A percentile compares a stretch with the other conserved stretches of the same genome.
Conservation (phyloP, 2,797 vertebrate genomes). For the Eremophila alpestris region DNA sequence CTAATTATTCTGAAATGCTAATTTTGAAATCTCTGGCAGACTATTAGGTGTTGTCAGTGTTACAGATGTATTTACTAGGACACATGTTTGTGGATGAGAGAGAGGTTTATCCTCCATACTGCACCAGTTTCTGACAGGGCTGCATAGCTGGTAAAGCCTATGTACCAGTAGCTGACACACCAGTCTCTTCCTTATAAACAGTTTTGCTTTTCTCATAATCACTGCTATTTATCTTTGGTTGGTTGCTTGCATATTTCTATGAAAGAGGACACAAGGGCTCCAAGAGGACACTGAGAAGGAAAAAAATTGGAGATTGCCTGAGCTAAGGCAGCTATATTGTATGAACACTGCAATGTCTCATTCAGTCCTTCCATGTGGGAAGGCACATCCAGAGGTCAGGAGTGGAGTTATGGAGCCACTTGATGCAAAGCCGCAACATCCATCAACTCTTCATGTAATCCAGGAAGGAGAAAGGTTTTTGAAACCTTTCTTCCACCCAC, state of each 20-base stretch:
- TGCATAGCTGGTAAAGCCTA: neutral
- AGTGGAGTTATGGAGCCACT: neutral
- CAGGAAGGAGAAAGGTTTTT: neutral
- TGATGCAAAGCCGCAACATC: neutral
- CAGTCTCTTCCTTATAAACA: neutral
- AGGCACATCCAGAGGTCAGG: neutral
- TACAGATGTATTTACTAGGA: neutral
- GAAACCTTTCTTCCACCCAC: neutral
- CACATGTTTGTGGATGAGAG: neutral
- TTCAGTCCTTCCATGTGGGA: neutral
- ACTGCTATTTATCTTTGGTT: neutral
- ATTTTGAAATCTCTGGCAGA: neutral
- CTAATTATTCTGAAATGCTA: conserved; percentile 9
- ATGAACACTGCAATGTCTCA: neutral
- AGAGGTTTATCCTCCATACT: neutral
- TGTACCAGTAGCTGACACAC: neutral
- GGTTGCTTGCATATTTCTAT: neutral
- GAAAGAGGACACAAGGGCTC: neutral
- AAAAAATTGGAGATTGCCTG: neutral
- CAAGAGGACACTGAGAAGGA: neutral
- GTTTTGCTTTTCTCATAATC: neutral
- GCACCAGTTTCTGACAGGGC: neutral
- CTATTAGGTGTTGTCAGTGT: neutral
- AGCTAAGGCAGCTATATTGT: neutral
- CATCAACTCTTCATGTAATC: neutral